A percentile compares a stretch with the other conserved stretches of the same genome.
Evolutionary conservation across 2,113 vertebrate genomes (phyloP).

Genomic region (Tetraodon nigroviridis): DNA sequence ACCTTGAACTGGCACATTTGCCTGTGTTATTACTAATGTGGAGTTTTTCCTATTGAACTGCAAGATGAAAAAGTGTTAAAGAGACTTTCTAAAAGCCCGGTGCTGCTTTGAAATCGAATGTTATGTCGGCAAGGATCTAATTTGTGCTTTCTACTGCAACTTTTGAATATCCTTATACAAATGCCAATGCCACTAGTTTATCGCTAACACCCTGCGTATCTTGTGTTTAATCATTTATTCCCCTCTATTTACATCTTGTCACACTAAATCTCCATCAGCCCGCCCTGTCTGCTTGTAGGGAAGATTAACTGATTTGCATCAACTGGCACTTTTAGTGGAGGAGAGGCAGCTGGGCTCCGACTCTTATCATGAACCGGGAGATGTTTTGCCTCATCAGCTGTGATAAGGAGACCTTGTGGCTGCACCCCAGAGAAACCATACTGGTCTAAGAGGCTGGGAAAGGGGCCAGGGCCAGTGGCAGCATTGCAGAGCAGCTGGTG

Average conservation of each 20-base stretch:
- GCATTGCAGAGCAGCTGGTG: slow-evolving; percentile 47
- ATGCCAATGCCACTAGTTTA: slow-evolving; percentile 8
- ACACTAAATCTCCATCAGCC: slow-evolving; percentile 36
- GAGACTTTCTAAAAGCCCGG: no score
- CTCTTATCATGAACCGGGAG: slow-evolving; percentile 21
- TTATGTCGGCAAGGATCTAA: no score
- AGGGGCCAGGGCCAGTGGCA: slow-evolving; percentile 36
- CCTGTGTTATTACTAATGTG: no score
- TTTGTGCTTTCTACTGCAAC: no score
- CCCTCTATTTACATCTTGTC: slow-evolving; percentile 42
- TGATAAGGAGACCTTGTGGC: slow-evolving; percentile 14
- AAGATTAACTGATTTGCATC: slow-evolving; percentile 52
- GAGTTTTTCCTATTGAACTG: no score
- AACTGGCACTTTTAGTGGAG: slow-evolving; percentile 17
- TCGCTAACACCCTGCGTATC: slow-evolving; percentile 31
- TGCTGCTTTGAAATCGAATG: no score
- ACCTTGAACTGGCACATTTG: no score
- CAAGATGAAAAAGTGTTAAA: no score
- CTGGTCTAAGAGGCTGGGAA: slow-evolving; percentile 37
- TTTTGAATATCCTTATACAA: no score
- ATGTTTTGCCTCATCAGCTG: slow-evolving; percentile 33
- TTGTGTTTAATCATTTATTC: slow-evolving; percentile 45
- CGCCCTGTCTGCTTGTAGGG: slow-evolving; percentile 4
- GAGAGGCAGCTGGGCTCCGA: slow-evolving; percentile 37
- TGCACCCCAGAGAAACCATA: slow-evolving; percentile 6